Conservation (phyloP, 2,113 vertebrate genomes). For the Alouatta palliata region DNA sequence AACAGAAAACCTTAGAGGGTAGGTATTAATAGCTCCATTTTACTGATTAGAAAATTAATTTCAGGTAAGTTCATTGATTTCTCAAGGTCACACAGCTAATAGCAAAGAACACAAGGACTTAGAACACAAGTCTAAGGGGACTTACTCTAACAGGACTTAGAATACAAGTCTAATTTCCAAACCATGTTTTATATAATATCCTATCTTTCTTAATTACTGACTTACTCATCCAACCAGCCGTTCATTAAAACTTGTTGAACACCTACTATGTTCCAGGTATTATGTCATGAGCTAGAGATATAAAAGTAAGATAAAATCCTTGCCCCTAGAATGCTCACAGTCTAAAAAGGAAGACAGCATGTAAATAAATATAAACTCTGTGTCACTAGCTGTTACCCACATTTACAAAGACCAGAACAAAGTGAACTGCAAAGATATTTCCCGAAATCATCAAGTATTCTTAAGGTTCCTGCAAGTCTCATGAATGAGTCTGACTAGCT, state of each 20-base stretch:
- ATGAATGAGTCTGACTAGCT: neutral
- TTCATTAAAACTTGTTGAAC: neutral
- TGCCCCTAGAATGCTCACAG: neutral
- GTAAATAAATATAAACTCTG: neutral
- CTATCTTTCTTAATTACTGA: neutral
- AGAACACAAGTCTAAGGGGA: neutral
- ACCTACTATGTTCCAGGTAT: neutral
- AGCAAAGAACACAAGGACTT: neutral
- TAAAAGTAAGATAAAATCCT: neutral
- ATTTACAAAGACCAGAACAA: neutral
- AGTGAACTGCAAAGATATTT: neutral
- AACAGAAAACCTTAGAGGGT: neutral
- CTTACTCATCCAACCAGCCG: neutral
- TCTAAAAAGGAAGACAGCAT: neutral
- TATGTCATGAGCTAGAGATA: neutral
- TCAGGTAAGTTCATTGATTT: neutral
- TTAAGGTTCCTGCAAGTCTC: neutral
- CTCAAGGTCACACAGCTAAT: neutral
- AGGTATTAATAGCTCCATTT: neutral
- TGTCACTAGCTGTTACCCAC: neutral
- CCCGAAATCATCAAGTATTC: neutral
- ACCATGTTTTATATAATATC: neutral
- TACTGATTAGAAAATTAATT: slow-evolving; percentile 28
- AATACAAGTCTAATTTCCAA: neutral
- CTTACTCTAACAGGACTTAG: neutral